phyloP scores from a whole-genome alignment of 2,113 vertebrate species.

The Chlamydotis undulata region DNA sequence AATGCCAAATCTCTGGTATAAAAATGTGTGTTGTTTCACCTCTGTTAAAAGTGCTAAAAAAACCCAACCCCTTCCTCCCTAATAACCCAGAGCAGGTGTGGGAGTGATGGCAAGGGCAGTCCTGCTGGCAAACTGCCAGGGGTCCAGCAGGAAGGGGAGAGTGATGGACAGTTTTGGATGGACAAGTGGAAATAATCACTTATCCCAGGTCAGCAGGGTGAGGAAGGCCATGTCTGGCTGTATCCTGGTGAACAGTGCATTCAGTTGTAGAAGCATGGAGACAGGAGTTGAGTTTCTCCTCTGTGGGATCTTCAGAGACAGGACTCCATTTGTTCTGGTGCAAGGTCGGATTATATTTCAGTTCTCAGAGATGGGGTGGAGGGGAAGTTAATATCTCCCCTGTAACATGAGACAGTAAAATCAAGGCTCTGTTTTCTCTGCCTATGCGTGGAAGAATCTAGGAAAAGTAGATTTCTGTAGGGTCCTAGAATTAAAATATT shows the following conservation, averaged over 20 bases:
- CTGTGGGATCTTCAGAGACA: background rate
- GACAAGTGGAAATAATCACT: background rate
- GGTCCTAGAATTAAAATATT: background rate
- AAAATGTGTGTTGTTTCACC: background rate
- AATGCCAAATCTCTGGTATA: background rate
- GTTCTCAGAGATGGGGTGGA: background rate
- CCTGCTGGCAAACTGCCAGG: background rate
- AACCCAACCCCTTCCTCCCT: background rate
- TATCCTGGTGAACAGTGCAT: background rate
- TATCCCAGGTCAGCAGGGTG: background rate
- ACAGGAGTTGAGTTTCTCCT: background rate
- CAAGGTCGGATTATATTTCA: background rate
- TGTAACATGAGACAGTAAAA: background rate
- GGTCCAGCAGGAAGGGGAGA: too few species aligned
- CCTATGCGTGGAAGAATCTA: background rate
- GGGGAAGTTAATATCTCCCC: background rate
- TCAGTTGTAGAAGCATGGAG: background rate
- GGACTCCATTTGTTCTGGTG: background rate
- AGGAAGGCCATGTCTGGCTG: background rate
- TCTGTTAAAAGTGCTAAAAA: background rate
- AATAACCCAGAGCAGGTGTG: background rate
- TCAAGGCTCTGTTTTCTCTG: background rate
- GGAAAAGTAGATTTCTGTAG: background rate
- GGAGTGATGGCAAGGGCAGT: background rate
- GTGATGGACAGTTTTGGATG: background rate